Percentiles rank a stretch among this genome's conserved stretches.
phyloP scores from a whole-genome alignment of 1,140 invertebrate species.

The Anoplolepis gracilipes region DNA sequence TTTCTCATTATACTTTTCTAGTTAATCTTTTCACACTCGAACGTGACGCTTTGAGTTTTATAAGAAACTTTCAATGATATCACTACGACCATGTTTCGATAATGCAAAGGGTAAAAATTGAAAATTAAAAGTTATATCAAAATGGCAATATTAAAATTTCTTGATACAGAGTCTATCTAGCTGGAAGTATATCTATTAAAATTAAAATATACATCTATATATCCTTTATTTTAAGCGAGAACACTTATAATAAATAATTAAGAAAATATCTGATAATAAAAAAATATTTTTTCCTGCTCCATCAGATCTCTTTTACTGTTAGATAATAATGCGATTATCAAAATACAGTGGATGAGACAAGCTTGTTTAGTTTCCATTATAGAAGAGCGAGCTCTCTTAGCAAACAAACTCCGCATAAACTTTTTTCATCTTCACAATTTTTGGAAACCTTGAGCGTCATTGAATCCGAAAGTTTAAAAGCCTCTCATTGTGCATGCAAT shows the following conservation, averaged over 20 bases:
- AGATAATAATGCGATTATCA: conserved; percentile 15
- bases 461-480: conserved; percentile 50
- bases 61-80: too few species aligned
- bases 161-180: neutral
- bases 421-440: conserved; percentile 32
- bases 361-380: conserved; percentile 47
- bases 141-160: neutral
- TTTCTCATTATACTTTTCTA: too few species aligned
- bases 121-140: neutral
- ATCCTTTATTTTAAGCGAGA: neutral
- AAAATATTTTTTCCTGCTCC: neutral
- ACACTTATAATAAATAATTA: neutral
- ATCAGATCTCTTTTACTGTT: neutral
- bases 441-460: conserved; percentile 24
- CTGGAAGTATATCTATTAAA: conserved; percentile 6
- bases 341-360: neutral
- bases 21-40: too few species aligned
- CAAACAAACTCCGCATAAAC: neutral
- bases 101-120: neutral
- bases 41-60: too few species aligned
- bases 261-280: neutral
- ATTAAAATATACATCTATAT: neutral
- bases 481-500: conserved; percentile 16
- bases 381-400: neutral
- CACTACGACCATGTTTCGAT: too few species aligned